Base-by-base conservation (phyloP, 2,797 vertebrate genomes). In the Syndactyla subalaris region DNA sequence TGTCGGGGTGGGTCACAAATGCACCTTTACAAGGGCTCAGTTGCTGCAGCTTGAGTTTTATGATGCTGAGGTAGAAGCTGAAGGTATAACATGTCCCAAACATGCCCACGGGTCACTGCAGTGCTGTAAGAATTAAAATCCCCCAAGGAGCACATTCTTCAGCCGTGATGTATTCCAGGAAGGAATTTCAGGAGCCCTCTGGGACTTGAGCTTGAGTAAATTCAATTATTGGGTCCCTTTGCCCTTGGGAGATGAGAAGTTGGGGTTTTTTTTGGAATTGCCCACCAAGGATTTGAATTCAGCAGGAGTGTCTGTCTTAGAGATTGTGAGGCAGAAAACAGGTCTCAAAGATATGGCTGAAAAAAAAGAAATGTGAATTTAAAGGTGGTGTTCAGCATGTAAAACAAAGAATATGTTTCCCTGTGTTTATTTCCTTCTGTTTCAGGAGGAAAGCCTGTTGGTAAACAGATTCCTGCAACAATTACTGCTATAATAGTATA, bases 41-140 rank as follows among this genome's bases (percentile, higher is more conserved):
- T 84, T 93, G 30, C 86, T 63, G 58, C 36, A 27, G 78, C 29
- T 63, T 27, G 52, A 5, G 9, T 82, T 96, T 97, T 95, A 97
- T 24, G 79, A 23, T 13, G 51, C 45, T 49, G 52, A 48, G 66
- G 38, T 12, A 80, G 93, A 75, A 88, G 38, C 45, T 30, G 54
- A 51, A 92, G 51, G 45, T 32, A 23, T 30, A 74, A 51, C 32
- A 20, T 45, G 75, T 55, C 68, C 63, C 58, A 39, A 54, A 66
- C 5, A 12, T 5, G 34, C 43, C 82, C 46, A 10, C 30, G n/a
- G 59, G 81, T 36, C 66, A 58, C 22, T 52, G 21, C 71, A 72
- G 32, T 57, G 46, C 39, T 63, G 9, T 3, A 45, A 85, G 88
- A 84, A 76, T 88, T 88, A 92, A 89, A 92, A 77, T 88, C 78